Evolutionary conservation across 2,888 invertebrate genomes (phyloP).

Genomic region (Tenthredo notha): DNA sequence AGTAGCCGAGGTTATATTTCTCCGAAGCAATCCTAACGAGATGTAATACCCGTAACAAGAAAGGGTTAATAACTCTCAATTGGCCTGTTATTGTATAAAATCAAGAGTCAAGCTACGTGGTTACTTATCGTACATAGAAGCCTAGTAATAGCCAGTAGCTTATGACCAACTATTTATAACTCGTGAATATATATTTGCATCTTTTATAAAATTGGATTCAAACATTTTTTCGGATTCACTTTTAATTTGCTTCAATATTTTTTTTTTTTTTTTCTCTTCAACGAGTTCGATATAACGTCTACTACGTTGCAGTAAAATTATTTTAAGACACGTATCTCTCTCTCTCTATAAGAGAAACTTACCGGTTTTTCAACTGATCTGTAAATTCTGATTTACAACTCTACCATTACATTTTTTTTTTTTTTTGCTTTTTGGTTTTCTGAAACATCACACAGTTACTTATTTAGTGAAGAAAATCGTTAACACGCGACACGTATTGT

Average conservation of each 20-base stretch:
- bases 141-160: not conserved
- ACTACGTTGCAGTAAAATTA: not conserved
- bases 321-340: slow-evolving; percentile 2
- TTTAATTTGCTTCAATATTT: not conserved
- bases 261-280: not conserved
- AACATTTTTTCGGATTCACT: too few relatives aligned
- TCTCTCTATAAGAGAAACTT: not conserved
- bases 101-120: not conserved
- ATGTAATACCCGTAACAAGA: slow-evolving; percentile 48
- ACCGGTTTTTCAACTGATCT: slow-evolving; percentile 31
- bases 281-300: too few relatives aligned
- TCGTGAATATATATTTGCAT: not conserved
- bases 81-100: slow-evolving; percentile 47
- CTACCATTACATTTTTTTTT: not conserved
- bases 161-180: not conserved
- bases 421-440: too few relatives aligned
- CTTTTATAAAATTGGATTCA: not conserved
- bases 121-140: not conserved
- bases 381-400: slow-evolving; percentile 44
- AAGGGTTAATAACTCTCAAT: slow-evolving; percentile 51
- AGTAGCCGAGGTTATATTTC: slow-evolving; percentile 24
- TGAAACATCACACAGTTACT: not conserved
- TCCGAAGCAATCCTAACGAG: slow-evolving; percentile 48
- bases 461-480: not conserved
- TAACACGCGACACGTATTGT: slow-evolving; percentile 40